Evolutionary conservation across 1,140 invertebrate species (phyloP).

Genomic region (Pemphigus obesinymphae): DNA sequence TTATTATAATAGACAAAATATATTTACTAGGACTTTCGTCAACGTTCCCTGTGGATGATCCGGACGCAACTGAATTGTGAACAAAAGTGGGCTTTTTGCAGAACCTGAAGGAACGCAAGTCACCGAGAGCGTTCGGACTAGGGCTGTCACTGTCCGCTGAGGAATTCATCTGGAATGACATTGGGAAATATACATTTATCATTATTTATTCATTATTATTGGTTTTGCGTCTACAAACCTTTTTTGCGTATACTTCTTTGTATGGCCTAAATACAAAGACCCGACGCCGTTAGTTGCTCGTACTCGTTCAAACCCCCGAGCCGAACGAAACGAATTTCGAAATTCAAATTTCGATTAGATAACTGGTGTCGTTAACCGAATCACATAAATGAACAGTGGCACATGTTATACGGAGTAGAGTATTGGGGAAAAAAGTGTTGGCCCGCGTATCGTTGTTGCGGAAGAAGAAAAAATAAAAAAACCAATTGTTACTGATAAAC

Average conservation of each 20-base stretch:
- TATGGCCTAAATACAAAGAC: too few relatives aligned
- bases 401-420: background rate
- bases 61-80: background rate
- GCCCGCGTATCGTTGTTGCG: too few relatives aligned
- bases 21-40: background rate
- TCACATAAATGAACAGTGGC: background rate
- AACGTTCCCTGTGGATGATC: background rate
- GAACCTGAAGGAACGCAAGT: constrained; percentile 4
- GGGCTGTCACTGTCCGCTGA: background rate
- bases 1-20: background rate
- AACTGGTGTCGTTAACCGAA: background rate
- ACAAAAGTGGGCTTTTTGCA: background rate
- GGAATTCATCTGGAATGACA: background rate
- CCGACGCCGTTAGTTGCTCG: too few relatives aligned
- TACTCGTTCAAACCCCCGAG: too few relatives aligned
- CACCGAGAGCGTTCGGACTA: background rate
- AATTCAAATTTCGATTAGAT: constrained; percentile 3
- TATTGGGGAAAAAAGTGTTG: background rate
- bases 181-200: too few relatives aligned
- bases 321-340: too few relatives aligned
- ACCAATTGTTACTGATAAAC: too few relatives aligned
- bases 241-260: too few relatives aligned
- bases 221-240: too few relatives aligned
- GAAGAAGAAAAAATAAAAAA: too few relatives aligned
- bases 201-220: too few relatives aligned